Evolutionary conservation across 2,113 vertebrate genomes (phyloP), one percentile per base, ranked within the genome.

Genomic region (Erpornis zantholeuca): DNA sequence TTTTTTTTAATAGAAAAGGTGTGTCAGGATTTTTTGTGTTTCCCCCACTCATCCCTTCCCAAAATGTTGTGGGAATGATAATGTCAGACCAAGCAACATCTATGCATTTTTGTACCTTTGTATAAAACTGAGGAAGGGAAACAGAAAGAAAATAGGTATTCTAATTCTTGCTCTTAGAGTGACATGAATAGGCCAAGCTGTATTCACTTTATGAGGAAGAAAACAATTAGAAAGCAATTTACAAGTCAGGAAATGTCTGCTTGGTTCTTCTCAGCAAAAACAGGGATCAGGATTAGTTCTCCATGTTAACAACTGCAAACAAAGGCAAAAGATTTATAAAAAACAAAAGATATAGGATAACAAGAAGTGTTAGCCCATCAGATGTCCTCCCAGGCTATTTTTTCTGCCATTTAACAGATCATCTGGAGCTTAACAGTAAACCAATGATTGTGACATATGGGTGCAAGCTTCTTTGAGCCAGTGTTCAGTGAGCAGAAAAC

Each of bases 371-470:
- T 76, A 94, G 69, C 44, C 78, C 45, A 61, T 92, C 86, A 94
- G 68, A 87, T 95, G 88, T 83, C 57, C 29, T 60, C 60, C 44
- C 31, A 18, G 24, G 49, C 27, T 56, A 65, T 52, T 91, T 87
- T 87, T 13, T 12, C 54, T 66, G 49, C 84, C 69, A 76, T 94
- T 97, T 91, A 68, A 82, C 91, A 83, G 81, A 80, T 94, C 66
- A 31, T 69, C 66, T 92, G 93, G 71, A 86, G 73, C 68, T 94
- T 82, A 84, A 86, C 75, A 88, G 77, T 49, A 93, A 94, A 91
- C 92, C 53, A 75, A 72, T 93, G 83, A 68, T 93, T 61, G 80
- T 95, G 94, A 92, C 94, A 92, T 94, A 95, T 83, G 86, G 95
- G 69, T 90, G 59, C 83, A 92, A 88, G 86, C 17, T 80, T 94